Percentiles rank a stretch among this genome's conserved stretches.
phyloP scores from a whole-genome alignment of 2,113 vertebrate species.

The Corvus moneduloides region DNA sequence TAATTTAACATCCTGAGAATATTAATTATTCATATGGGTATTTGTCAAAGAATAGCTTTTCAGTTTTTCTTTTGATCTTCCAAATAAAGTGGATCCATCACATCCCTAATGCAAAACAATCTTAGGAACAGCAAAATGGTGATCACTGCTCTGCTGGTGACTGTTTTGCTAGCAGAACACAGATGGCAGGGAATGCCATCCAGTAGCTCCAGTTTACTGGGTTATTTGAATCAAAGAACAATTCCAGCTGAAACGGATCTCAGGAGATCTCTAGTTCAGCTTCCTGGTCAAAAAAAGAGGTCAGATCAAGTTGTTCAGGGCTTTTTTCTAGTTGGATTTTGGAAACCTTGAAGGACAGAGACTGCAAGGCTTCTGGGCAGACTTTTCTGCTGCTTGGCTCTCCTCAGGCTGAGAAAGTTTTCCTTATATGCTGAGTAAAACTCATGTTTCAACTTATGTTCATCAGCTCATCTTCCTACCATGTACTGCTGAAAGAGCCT shows the following conservation, averaged over 20 bases:
- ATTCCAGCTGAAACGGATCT: neutral
- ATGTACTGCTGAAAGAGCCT: neutral
- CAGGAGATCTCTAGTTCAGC: neutral
- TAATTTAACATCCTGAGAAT: neutral
- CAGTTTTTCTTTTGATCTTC: slow-evolving; percentile 20
- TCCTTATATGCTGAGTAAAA: neutral
- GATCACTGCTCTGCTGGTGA: neutral
- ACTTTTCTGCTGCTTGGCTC: neutral
- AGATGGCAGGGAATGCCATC: neutral
- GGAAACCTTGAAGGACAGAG: neutral
- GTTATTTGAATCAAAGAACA: neutral
- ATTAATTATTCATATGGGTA: slow-evolving; percentile 19
- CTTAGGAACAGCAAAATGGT: neutral
- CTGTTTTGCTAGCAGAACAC: neutral
- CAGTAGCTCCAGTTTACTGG: neutral
- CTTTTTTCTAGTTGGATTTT: neutral
- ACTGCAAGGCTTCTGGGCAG: neutral
- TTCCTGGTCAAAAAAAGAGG: neutral
- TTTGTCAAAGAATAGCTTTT: slow-evolving; percentile 32
- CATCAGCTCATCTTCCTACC: neutral
- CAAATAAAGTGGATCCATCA: neutral
- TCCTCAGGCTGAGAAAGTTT: neutral
- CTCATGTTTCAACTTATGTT: neutral
- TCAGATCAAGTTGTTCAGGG: neutral
- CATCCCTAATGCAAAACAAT: neutral